Conservation (phyloP, 2,797 vertebrate genomes). For the Scolopax bukidnonensis region DNA sequence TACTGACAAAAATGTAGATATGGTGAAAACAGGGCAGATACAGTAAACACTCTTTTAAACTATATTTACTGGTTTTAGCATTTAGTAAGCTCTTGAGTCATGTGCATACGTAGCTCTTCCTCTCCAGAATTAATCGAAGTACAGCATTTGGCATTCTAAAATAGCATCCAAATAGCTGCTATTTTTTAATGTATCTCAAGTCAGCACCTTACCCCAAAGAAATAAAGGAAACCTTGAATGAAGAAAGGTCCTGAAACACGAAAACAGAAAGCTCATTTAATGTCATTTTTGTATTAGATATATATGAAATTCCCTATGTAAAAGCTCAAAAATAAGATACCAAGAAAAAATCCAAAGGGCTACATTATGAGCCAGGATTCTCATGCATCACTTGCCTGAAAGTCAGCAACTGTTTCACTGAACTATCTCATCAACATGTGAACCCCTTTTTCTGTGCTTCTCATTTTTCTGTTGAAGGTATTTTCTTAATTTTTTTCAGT, state of each 20-base stretch:
- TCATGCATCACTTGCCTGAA: neutral
- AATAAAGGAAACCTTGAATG: neutral
- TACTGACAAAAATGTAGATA: neutral
- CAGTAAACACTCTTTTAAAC: neutral
- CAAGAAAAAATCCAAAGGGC: neutral
- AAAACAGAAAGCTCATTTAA: neutral
- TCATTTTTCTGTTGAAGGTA: neutral
- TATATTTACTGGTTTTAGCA: neutral
- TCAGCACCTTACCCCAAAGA: neutral
- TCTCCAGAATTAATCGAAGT: neutral
- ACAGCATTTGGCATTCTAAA: neutral
- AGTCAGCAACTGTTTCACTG: neutral
- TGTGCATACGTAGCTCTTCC: neutral
- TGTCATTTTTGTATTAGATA: neutral
- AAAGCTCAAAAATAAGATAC: neutral
- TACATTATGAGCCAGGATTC: neutral
- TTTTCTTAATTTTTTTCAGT: neutral
- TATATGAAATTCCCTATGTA: neutral
- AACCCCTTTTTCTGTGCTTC: neutral
- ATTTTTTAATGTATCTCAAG: neutral
- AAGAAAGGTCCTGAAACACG: neutral
- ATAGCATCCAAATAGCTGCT: neutral
- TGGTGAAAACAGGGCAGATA: neutral
- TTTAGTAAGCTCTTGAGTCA: neutral
- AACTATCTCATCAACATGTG: neutral